phyloP scores from a whole-genome alignment of 2,113 vertebrate species.

The Athene noctua region DNA sequence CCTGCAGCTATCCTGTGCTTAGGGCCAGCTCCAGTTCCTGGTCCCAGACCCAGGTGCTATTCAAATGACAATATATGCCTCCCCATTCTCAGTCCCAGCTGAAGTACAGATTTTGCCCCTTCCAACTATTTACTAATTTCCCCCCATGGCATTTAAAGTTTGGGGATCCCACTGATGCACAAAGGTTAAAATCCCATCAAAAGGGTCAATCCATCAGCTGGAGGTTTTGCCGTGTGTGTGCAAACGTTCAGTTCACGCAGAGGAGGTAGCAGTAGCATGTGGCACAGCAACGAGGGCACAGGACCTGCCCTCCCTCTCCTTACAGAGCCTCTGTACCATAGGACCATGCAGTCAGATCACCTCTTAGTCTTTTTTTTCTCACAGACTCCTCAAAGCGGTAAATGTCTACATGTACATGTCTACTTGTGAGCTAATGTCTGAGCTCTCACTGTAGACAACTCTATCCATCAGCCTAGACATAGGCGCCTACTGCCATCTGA shows the following conservation, averaged over 20 bases:
- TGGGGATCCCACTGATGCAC: neutral
- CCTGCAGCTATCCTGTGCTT: neutral
- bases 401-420: neutral
- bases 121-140: neutral
- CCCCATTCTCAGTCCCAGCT: neutral
- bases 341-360: neutral
- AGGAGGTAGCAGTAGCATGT: neutral
- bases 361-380: neutral
- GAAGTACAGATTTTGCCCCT: neutral
- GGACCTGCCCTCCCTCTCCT: neutral
- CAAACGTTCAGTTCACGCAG: neutral
- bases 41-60: neutral
- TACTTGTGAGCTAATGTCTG: neutral
- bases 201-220: neutral
- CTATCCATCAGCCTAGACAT: neutral
- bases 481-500: neutral
- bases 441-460: neutral
- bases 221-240: accelerated
- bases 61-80: neutral
- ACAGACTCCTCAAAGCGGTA: neutral
- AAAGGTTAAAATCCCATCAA: neutral
- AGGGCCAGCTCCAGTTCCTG: neutral
- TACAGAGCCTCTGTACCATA: neutral
- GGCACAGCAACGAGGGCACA: neutral
- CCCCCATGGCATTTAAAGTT: neutral